Evolutionary conservation across 1,140 invertebrate species (phyloP), one percentile per base, ranked within the genome.

Genomic region (Steinernema khuongi): DNA sequence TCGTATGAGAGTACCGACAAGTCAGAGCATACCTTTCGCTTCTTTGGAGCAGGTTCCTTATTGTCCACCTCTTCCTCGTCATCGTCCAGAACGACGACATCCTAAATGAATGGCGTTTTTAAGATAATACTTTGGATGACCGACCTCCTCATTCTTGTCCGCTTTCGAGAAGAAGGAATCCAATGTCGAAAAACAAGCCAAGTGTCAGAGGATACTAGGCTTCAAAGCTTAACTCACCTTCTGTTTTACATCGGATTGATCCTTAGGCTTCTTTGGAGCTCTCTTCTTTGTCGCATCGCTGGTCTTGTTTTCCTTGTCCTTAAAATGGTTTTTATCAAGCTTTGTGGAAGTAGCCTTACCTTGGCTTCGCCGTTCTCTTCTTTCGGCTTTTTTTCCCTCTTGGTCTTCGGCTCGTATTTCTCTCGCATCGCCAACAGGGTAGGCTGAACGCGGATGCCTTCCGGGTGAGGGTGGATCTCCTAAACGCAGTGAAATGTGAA

Each of bases 391-490:
- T 41, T 41, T n/a, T 41, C 36, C 36, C 36, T 41, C n/a, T 7
- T 7, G n/a, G 36, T n/a, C 36, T 41, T 41, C 36, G 36, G 36
- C 32, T 77, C 76, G 31, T 77, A 77, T 30, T 77, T 77, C 1
- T 72, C 73, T 32, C 74, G 74, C 31, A 73, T 71, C 7, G 72
- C 76, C 44, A 72, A 72, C 18, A 77, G 31, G 1, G 44, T 33
- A n/a, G 77, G 74, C 18, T 71, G 70, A 22, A 78, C 36, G 17
- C 77, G 66, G 1, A 26, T 32, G 69, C 70, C 74, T 36, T 77
- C 76, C 31, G 33, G 19, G 31, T 26, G 19, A 7, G 69, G 26
- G 19, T 26, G 26, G n/a, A 69, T 7, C 22, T 78, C 76, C 69
- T 73, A n/a, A 28, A 73, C 14, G 31, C 18, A n/a, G 33, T 18